Evolutionary conservation across 1,140 invertebrate species (phyloP), one percentile per base, ranked within the genome.

Genomic region (Tachypleus tridentatus): DNA sequence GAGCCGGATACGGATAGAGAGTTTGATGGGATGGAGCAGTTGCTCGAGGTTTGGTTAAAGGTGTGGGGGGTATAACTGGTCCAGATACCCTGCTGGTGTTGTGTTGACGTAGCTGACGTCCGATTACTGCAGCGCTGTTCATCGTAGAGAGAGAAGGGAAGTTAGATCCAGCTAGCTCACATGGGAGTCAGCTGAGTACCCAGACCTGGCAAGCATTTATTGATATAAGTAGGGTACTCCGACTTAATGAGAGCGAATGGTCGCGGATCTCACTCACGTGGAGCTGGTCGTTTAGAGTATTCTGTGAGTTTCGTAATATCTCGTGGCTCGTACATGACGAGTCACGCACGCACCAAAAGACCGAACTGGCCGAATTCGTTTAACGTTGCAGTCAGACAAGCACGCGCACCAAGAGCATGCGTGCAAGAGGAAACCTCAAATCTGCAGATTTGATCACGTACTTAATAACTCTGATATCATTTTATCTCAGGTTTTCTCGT

Each of bases 101-200:
- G 62, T 73, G 72, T 58, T 73, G 72, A 56, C 72, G 70, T 50
- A 73, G 61, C 66, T 73, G 72, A n/a, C 72, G 66, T 56, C 72
- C 72, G 49, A 73, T 73, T 29, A 73, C 72, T 61, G 72, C 72
- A 7, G 72, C 72, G 64, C 72, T 73, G 64, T 68, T 72, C 72
- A 73, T 72, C 49, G 56, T 53, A 50, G 29, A 53, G 7, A 53
- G 51, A 47, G 47, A n/a, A 62, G 50, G 2, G 29, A 29, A 2
- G 29, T 29, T 29, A 29, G 29, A 29, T 29, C 29, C 29, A 29
- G 29, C 29, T 54, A 8, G 52, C 11, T 56, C n/a, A 49, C 53
- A 29, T n/a, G 52, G 29, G 57, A 56, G 53, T 53, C 52, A 51
- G 47, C 49, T 11, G 48, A 49, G n/a, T 49, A 49, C 10, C 47